Conservation (phyloP, 2,113 vertebrate genomes). For the Ciconia maguari region DNA sequence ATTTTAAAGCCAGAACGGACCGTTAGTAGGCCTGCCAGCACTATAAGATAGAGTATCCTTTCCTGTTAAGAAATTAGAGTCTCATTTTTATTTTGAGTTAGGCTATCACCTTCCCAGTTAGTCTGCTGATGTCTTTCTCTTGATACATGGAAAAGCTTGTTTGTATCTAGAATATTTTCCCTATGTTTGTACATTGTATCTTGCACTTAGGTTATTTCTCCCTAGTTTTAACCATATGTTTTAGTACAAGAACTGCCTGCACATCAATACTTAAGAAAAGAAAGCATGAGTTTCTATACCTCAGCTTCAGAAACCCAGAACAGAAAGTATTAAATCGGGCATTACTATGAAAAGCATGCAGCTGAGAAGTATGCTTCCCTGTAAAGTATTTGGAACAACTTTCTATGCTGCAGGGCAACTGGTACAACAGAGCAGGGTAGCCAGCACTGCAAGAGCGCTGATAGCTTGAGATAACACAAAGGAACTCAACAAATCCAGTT, state of each 20-base stretch:
- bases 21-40: background rate
- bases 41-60: background rate
- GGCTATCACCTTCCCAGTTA: background rate
- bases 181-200: background rate
- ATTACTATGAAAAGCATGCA: background rate
- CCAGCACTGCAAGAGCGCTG: background rate
- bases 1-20: background rate
- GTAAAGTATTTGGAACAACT: background rate
- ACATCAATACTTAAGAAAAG: background rate
- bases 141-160: background rate
- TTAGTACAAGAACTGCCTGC: background rate
- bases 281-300: background rate
- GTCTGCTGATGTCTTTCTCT: background rate
- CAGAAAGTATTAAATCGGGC: background rate
- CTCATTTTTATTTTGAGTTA: background rate
- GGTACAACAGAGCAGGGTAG: background rate
- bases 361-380: background rate
- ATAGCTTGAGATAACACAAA: background rate
- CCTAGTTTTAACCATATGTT: accelerated
- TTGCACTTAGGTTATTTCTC: background rate
- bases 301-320: background rate
- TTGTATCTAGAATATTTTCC: background rate
- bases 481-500: background rate
- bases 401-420: background rate
- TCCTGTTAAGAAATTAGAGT: background rate